Percentiles rank a stretch among this genome's conserved stretches.
phyloP scores from a whole-genome alignment of 2,113 vertebrate genomes.

The Alethe diademata region DNA sequence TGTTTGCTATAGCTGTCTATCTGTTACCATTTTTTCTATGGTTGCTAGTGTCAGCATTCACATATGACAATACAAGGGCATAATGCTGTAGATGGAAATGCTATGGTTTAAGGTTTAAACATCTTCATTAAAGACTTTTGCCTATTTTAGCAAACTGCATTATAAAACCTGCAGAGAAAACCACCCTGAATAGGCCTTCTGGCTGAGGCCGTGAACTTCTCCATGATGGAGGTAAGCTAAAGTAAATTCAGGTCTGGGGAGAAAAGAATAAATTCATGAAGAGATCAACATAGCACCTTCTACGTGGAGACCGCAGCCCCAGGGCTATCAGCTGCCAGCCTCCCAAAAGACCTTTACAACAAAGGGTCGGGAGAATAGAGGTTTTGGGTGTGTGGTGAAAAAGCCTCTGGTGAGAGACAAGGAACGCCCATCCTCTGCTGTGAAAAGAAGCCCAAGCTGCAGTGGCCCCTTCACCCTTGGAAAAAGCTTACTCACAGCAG shows the following conservation, averaged over 20 bases:
- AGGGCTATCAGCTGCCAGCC: background rate
- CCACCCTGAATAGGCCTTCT: background rate
- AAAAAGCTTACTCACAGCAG: background rate
- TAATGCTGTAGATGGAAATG: accelerated
- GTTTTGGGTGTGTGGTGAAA: background rate
- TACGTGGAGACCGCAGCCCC: background rate
- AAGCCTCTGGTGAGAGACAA: background rate
- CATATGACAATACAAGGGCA: background rate
- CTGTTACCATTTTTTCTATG: background rate
- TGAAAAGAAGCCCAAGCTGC: accelerated
- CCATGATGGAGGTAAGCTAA: background rate
- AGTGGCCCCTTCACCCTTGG: too few species aligned
- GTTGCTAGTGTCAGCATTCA: background rate
- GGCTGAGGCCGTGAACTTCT: background rate
- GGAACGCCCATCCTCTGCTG: background rate
- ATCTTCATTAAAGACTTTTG: background rate
- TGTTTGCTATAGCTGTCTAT: accelerated
- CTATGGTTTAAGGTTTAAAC: background rate
- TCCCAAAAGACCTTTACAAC: background rate
- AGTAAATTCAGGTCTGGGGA: background rate
- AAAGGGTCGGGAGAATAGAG: too few species aligned
- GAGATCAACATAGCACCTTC: background rate
- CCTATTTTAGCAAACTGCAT: background rate
- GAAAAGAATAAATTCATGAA: background rate
- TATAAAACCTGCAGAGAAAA: background rate